Percentiles rank a stretch among this genome's conserved stretches.
phyloP scores from a whole-genome alignment of 1,140 invertebrate species.

The Atta cephalotes region DNA sequence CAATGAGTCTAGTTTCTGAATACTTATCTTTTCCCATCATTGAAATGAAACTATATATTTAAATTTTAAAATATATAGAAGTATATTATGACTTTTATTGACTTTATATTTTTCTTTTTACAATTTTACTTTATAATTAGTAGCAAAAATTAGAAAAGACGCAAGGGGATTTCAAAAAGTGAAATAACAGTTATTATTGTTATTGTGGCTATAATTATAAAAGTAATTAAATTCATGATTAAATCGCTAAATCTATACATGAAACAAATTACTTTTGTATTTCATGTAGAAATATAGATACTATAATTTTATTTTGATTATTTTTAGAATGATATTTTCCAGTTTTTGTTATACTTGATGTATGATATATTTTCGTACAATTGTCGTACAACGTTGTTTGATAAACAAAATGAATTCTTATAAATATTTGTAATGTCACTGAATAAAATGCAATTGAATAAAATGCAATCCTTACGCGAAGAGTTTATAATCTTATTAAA shows the following conservation, averaged over 20 bases:
- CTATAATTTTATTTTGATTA: neutral
- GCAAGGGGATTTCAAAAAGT: neutral
- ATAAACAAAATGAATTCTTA: conserved; percentile 13
- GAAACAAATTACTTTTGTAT: neutral
- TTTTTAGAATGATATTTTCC: neutral
- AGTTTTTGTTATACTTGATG: neutral
- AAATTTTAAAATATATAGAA: neutral
- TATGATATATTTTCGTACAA: neutral
- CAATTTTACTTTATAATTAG: neutral
- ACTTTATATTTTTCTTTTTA: neutral
- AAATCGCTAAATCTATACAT: neutral
- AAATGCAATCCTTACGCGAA: neutral
- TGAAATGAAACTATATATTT: neutral
- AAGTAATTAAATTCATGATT: neutral
- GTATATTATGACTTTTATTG: neutral
- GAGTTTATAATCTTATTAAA: conserved; percentile 51
- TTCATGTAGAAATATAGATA: conserved; percentile 5
- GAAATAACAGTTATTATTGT: neutral
- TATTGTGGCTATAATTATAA: neutral
- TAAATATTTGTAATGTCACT: neutral
- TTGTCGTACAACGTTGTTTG: neutral
- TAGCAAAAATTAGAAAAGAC: neutral
- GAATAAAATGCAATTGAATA: conserved; percentile 2
- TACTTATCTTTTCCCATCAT: neutral
- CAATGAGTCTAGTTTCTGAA: neutral